Evolutionary conservation across 2,797 vertebrate genomes (phyloP).

Genomic region (Neoniphon sammara): DNA sequence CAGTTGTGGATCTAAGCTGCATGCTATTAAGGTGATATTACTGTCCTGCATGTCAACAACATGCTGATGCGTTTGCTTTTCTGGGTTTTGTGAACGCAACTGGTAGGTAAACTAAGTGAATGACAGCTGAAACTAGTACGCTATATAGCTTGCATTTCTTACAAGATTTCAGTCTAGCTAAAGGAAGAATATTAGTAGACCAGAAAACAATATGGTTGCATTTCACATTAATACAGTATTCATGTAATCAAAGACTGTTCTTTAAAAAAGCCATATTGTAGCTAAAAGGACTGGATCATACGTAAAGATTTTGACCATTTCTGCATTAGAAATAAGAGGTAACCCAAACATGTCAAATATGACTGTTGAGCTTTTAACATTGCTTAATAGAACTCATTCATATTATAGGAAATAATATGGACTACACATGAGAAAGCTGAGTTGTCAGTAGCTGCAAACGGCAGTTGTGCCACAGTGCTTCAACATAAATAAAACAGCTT

Average conservation of each 20-base stretch:
- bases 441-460: constrained; percentile 39
- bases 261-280: not conserved
- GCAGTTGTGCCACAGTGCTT: constrained; percentile 39
- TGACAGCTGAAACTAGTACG: too few species aligned
- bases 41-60: not conserved
- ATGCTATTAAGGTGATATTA: not conserved
- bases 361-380: not conserved
- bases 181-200: too few species aligned
- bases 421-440: constrained; percentile 6
- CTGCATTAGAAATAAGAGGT: not conserved
- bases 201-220: too few species aligned
- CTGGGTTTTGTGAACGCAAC: too few species aligned
- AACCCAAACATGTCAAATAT: not conserved
- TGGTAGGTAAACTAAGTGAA: too few species aligned
- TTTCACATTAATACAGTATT: too few species aligned
- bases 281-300: not conserved
- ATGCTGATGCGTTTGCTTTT: not conserved
- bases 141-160: too few species aligned
- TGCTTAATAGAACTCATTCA: not conserved
- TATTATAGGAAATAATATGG: constrained; percentile 1
- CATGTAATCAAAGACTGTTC: not conserved
- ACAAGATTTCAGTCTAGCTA: too few species aligned
- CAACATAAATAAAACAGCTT: constrained; percentile 45
- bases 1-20: not conserved
- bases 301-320: not conserved